Evolutionary conservation across 2,888 invertebrate species (phyloP).

Genomic region (Agrochola lota): DNA sequence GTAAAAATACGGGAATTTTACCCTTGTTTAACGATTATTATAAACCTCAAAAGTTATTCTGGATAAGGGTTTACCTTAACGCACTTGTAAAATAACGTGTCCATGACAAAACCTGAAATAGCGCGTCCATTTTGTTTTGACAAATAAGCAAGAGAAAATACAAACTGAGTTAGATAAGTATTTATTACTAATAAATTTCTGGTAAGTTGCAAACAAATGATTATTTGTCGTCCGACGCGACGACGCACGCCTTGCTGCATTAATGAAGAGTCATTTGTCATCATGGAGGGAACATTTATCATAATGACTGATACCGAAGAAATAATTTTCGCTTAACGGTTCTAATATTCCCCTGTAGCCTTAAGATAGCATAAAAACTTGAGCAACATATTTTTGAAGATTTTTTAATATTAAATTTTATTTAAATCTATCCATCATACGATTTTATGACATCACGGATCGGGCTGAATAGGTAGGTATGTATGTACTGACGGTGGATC

Average conservation of each 20-base stretch:
- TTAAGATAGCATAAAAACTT: not conserved
- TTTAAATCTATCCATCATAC: conserved; percentile 4
- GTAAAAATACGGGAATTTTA: too few species aligned
- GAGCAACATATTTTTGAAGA: too few species aligned
- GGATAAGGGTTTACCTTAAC: too few species aligned
- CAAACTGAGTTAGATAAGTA: not conserved
- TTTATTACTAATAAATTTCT: conserved; percentile 7
- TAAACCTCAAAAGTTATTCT: too few species aligned
- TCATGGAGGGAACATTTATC: conserved; percentile 28
- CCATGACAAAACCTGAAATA: too few species aligned
- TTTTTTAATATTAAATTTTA: too few species aligned
- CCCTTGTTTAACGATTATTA: too few species aligned
- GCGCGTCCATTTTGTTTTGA: too few species aligned
- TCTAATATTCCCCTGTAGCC: not conserved
- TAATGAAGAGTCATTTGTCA: conserved; percentile 45
- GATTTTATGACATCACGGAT: not conserved
- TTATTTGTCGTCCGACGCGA: conserved; percentile 16
- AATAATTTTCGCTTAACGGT: conserved; percentile 3
- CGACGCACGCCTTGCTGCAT: conserved; percentile 38
- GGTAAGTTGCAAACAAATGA: conserved; percentile 27
- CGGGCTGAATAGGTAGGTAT: not conserved
- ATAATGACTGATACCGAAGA: conserved; percentile 19
- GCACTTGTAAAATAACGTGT: too few species aligned
- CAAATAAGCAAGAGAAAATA: too few species aligned
- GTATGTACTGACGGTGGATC: too few species aligned